Base-by-base conservation (phyloP, 2,797 vertebrate species). In the Gymnocypris eckloni region DNA sequence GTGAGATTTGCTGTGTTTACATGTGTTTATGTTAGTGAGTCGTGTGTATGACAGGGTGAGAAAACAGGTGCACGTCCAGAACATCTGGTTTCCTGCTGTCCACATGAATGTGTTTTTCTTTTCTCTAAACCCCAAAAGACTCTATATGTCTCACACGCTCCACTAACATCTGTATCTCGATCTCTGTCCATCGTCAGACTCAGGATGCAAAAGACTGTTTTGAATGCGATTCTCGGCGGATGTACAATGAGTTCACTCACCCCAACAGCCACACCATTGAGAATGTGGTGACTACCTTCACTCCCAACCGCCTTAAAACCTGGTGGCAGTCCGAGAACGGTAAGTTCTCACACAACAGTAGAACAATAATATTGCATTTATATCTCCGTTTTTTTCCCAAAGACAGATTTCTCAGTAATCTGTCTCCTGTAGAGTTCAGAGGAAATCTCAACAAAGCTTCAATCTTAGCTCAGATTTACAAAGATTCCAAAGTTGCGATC, bases 241-340 rank as follows among this genome's bases (percentile, higher is more conserved):
- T 91, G 71, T 97, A 96, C 81, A 91, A 96, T 0, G 94, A 95
- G 33, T 93, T 88, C 41, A 89, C 91, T 83, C 33, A 84, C 79
- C 93, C 95, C 22, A 93, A 95, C 91, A 97, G 96, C 89, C 97
- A 97, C 91, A 94, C 93, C 45, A 97, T 97, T 87, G 96, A 97
- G 91, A 97, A 97, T 7, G 95, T 97, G 0, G 96, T 97, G 89
- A 97, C 97, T 13, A 94, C 96, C 0, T 97, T 97, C 1, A 95
- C 92, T 79, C 96, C 95, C 61, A 97, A 97, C 88, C 96, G 97
- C 70, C 95, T 97, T 61, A 96, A 96, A 91, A 95, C 97, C 73
- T 97, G 97, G 97, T 97, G 97, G 97, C 97, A 97, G 86, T 97
- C 97, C 0, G 95, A 96, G 94, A 97, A 95, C 25, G 96, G 97